A percentile compares a stretch with the other conserved stretches of the same genome.
Evolutionary conservation across 1,140 invertebrate genomes (phyloP).

Genomic region (Trichomalopsis sarcophagae): DNA sequence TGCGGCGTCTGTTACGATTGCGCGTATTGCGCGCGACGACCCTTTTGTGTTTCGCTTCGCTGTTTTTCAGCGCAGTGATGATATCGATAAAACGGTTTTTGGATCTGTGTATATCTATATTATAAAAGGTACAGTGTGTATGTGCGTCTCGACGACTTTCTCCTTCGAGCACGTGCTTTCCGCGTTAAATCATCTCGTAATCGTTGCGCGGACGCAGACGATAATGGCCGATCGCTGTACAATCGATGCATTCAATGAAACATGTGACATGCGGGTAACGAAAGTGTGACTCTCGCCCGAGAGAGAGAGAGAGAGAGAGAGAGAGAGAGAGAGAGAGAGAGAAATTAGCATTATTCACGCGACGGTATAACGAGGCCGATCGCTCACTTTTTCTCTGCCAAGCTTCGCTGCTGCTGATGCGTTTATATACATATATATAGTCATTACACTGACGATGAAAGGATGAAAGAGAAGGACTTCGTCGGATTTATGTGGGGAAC

Average conservation of each 20-base stretch:
- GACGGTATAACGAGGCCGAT: neutral
- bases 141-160: conserved; percentile 18
- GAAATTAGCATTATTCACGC: conserved; percentile 19
- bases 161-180: conserved; percentile 48
- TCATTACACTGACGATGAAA: too few species aligned
- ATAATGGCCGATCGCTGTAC: neutral
- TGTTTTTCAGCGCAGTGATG: neutral
- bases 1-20: conserved; percentile 41
- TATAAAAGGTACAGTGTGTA: too few species aligned
- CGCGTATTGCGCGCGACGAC: neutral
- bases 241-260: conserved; percentile 37
- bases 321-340: neutral
- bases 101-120: too few species aligned
- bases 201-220: neutral
- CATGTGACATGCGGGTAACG: neutral
- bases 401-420: too few species aligned
- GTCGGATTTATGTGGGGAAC: too few species aligned
- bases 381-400: neutral
- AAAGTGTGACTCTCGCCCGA: neutral
- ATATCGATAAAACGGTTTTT: neutral
- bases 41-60: neutral
- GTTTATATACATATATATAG: too few species aligned
- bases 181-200: conserved; percentile 50
- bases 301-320: neutral
- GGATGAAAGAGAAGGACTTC: too few species aligned